A percentile compares a stretch with the other conserved stretches of the same genome.
Evolutionary conservation across 2,888 invertebrate species (phyloP).

Genomic region (Cyclophora albipunctata): DNA sequence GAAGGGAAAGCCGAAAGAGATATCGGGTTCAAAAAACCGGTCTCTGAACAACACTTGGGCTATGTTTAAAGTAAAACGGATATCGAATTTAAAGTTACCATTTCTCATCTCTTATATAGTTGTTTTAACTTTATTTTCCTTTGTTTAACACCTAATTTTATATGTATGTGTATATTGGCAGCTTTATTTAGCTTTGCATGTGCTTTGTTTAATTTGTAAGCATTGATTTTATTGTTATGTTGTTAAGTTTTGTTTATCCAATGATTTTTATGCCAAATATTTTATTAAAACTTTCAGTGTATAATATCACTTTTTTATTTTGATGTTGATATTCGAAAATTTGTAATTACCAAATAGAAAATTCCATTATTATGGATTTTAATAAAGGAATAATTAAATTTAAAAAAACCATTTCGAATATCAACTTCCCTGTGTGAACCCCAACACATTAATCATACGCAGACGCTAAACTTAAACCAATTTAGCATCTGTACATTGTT

Average conservation of each 20-base stretch:
- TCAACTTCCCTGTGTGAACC: constrained; percentile 49
- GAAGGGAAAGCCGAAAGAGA: constrained; percentile 54
- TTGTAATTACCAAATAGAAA: no score
- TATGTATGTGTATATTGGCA: constrained; percentile 37
- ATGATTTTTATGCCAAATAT: constrained; percentile 20
- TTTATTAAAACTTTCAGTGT: constrained; percentile 43
- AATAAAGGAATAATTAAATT: no score
- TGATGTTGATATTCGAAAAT: constrained; percentile 29
- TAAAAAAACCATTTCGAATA: constrained; percentile 32
- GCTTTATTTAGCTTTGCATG: constrained; percentile 17
- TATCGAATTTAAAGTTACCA: constrained; percentile 25
- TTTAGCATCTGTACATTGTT: constrained; percentile 58
- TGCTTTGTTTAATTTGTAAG: constrained; percentile 20
- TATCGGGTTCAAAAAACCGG: constrained; percentile 45
- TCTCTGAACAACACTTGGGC: constrained; percentile 75
- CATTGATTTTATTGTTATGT: constrained; percentile 20
- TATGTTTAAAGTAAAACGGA: constrained; percentile 54
- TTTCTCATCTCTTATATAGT: constrained; percentile 25
- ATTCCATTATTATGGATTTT: no score
- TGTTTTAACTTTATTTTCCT: not conserved
- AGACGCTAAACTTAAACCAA: constrained; percentile 49
- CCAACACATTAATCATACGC: constrained; percentile 59
- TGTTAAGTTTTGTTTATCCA: constrained; percentile 17
- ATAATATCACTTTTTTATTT: constrained; percentile 43
- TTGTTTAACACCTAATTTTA: constrained; percentile 20